These are phyloP conservation scores for Bubo blakistoni DNA, from an alignment of 2,113 vertebrate genomes.

Conservation along the genomic window DNA sequence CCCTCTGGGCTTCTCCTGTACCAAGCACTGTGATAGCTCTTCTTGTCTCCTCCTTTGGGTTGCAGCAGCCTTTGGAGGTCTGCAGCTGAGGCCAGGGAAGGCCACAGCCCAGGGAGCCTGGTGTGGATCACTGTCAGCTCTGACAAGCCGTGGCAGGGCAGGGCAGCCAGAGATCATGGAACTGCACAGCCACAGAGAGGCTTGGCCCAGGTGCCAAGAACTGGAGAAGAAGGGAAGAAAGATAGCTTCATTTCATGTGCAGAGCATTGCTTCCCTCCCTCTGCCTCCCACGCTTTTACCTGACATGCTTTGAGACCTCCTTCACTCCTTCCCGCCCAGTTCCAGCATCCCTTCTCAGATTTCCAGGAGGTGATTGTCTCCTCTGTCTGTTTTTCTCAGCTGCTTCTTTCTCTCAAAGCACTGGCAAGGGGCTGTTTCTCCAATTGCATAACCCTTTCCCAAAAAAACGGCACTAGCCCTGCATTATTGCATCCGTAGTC, in stretches of 20 bases:
- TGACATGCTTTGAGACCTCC: background rate
- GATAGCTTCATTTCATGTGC: background rate
- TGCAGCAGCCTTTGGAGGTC: background rate
- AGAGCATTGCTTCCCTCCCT: background rate
- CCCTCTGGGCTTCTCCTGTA: background rate
- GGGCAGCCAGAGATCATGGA: background rate
- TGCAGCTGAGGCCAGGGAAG: background rate
- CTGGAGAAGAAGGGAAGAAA: background rate
- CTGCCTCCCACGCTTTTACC: background rate
- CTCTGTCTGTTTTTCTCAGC: background rate
- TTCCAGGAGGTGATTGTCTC: background rate
- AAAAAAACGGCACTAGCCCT: background rate
- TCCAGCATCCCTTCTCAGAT: background rate
- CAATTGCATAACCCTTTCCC: background rate
- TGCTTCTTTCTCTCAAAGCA: background rate
- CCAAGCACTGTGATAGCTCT: background rate
- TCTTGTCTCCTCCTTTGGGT: background rate
- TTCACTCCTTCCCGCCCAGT: background rate
- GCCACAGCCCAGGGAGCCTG: background rate
- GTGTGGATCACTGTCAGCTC: background rate
- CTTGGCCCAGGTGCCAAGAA: background rate
- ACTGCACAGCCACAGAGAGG: background rate
- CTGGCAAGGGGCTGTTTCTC: background rate
- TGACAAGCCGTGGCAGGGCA: background rate
- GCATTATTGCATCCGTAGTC: rapidly evolving